These are phyloP conservation scores for Epizoanthus ramosus DNA, from an alignment of 92 coral and sea anemone species.

Conservation along the genomic window DNA sequence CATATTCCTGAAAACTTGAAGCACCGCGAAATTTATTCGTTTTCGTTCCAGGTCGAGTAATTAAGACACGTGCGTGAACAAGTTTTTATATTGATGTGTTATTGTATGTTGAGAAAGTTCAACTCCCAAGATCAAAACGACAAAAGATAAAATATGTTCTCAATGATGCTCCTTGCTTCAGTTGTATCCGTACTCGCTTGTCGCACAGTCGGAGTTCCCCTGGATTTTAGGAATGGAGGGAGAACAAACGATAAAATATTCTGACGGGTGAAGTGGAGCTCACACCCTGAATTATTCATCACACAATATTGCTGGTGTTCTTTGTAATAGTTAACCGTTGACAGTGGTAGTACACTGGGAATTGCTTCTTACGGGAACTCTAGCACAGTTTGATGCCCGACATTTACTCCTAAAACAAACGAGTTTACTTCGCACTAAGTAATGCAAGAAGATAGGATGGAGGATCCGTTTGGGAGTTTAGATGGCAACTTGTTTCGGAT, in stretches of 20 bases:
- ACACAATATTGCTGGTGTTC: conserved; percentile 23
- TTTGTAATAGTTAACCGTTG: conserved; percentile 28
- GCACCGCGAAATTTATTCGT: not conserved
- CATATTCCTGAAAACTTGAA: too few species aligned
- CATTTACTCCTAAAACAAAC: not conserved
- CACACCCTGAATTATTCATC: conserved; percentile 36
- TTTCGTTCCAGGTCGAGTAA: not conserved
- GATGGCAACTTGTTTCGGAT: conserved; percentile 36
- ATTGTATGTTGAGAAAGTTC: too few species aligned
- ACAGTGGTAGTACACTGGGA: conserved; percentile 3
- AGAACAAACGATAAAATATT: conserved; percentile 8
- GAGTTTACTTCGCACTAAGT: not conserved
- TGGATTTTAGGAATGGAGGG: not conserved
- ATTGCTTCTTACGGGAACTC: not conserved
- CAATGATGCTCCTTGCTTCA: too few species aligned
- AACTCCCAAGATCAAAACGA: too few species aligned
- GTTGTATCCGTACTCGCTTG: not conserved
- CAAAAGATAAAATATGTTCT: too few species aligned
- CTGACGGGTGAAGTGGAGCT: conserved; percentile 21
- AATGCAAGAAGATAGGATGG: conserved; percentile 10
- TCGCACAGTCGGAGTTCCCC: not conserved
- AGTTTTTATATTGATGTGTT: conserved; percentile 12
- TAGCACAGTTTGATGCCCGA: not conserved
- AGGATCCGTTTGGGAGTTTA: conserved; percentile 30
- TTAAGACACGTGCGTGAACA: conserved; percentile 26